Evolutionary conservation across 2,888 invertebrate species (phyloP).

Genomic region (Trichacis sp.): DNA sequence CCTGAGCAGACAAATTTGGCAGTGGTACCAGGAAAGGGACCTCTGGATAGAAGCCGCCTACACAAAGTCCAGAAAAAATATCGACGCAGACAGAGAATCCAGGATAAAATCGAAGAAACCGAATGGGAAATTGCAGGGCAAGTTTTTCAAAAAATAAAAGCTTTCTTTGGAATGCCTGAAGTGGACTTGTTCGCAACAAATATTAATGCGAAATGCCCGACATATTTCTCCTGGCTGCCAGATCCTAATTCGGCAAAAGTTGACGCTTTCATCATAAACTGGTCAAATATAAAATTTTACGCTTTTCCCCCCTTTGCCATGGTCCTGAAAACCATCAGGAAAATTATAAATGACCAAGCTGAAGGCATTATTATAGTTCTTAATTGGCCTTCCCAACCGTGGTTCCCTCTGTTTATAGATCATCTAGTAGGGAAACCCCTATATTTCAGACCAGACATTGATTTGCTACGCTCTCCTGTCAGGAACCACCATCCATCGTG

Average conservation of each 20-base stretch:
- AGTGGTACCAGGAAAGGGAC: background rate
- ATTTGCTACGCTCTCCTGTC: conserved; percentile 38
- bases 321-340: too few species aligned
- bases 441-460: conserved; percentile 23
- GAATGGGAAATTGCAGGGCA: conserved; percentile 31
- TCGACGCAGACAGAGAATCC: conserved; percentile 16
- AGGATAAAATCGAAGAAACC: conserved; percentile 13
- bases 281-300: conserved; percentile 43
- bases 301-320: conserved; percentile 43
- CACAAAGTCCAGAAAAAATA: conserved; percentile 18
- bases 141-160: conserved; percentile 23
- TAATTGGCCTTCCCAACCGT: too few species aligned
- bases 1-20: background rate
- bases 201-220: conserved; percentile 51
- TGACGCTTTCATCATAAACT: too few species aligned
- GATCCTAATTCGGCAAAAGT: conserved; percentile 53
- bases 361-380: conserved; percentile 31
- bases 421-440: too few species aligned
- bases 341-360: conserved; percentile 46
- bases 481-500: conserved; percentile 44
- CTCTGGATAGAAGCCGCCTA: background rate
- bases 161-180: conserved; percentile 40
- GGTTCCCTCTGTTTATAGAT: too few species aligned
- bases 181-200: conserved; percentile 52
- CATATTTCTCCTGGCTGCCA: conserved; percentile 47